These are phyloP conservation scores for Nasua narica DNA, from an alignment of 2,797 vertebrate genomes.

Conservation along the genomic window DNA sequence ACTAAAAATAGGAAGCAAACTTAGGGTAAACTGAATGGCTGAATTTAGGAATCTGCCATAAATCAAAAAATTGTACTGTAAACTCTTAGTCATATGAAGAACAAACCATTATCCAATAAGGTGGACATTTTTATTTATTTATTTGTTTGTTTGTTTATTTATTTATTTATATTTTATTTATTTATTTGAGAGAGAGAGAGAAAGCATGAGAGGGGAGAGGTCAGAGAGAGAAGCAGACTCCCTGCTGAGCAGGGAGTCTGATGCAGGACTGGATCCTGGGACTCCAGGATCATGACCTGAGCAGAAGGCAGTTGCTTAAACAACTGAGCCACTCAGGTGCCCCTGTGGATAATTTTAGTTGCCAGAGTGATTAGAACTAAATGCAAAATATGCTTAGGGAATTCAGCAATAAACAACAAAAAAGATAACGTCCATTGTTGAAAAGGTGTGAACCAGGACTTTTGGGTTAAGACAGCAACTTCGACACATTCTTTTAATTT, in stretches of 20 bases:
- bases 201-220: too few relatives aligned
- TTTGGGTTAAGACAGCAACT: not conserved
- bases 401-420: not conserved
- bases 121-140: too few relatives aligned
- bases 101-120: not conserved
- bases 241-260: too few relatives aligned
- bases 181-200: too few relatives aligned
- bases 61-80: constrained; percentile 16
- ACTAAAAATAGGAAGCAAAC: constrained; percentile 44
- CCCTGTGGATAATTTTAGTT: not conserved
- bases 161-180: too few relatives aligned
- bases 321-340: too few relatives aligned
- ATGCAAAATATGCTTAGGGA: not conserved
- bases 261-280: too few relatives aligned
- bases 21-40: constrained; percentile 39
- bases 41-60: constrained; percentile 23
- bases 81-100: not conserved
- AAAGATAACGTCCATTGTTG: not conserved
- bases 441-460: not conserved
- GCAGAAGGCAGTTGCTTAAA: too few relatives aligned
- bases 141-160: too few relatives aligned
- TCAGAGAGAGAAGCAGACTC: too few relatives aligned
- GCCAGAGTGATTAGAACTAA: constrained; percentile 24
- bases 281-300: too few relatives aligned
- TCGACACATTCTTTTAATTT: not conserved